Percentiles rank a stretch among this genome's conserved stretches.
Conservation (phyloP, 2,113 vertebrate species). For the Lota lota region DNA sequence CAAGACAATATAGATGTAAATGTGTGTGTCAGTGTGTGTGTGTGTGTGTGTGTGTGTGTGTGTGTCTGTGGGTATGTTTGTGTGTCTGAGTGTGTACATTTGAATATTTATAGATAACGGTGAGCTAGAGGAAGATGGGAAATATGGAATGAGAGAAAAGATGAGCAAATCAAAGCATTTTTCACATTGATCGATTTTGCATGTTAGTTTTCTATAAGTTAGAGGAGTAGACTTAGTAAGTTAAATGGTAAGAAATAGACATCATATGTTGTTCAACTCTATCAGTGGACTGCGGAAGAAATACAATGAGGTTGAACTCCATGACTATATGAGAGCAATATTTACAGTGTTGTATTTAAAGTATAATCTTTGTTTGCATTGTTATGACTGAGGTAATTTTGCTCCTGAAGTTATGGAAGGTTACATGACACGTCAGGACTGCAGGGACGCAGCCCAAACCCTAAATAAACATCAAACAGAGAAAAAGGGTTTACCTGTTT, state of each 20-base stretch:
- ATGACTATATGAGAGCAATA: neutral
- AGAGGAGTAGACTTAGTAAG: too few relatives aligned
- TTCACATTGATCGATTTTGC: too few relatives aligned
- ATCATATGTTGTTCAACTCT: too few relatives aligned
- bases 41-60: neutral
- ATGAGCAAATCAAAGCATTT: too few relatives aligned
- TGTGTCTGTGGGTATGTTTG: neutral
- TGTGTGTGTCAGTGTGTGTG: slow-evolving; percentile 22
- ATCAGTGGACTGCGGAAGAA: too few relatives aligned
- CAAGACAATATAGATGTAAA: slow-evolving; percentile 28
- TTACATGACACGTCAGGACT: slow-evolving; percentile 28
- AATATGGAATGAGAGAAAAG: too few relatives aligned
- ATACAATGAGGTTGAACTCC: neutral
- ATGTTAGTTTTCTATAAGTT: too few relatives aligned
- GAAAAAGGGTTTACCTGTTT: slow-evolving; percentile 61
- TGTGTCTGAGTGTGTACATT: neutral
- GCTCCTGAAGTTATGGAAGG: slow-evolving; percentile 29
- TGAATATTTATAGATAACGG: too few relatives aligned
- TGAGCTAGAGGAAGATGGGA: too few relatives aligned
- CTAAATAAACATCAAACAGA: slow-evolving; percentile 64
- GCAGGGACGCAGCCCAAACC: slow-evolving; percentile 37
- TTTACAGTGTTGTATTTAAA: neutral
- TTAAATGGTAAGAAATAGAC: too few relatives aligned
- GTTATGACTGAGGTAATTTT: slow-evolving; percentile 29
- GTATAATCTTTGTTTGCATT: neutral